phyloP scores from a whole-genome alignment of 2,888 invertebrate genomes.

The Callyntrura guangdongensis region DNA sequence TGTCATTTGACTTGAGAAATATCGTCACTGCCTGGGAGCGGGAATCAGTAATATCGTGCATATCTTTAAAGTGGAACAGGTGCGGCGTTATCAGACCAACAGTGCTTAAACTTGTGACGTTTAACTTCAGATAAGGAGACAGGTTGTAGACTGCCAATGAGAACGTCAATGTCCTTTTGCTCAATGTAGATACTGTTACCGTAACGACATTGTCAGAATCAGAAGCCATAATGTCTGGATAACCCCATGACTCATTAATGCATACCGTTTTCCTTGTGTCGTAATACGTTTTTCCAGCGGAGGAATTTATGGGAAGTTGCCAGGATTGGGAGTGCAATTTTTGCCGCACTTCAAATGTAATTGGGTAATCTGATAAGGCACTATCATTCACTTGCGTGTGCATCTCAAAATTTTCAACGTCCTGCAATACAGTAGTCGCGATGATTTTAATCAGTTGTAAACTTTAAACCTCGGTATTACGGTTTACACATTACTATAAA shows the following conservation, averaged over 20 bases:
- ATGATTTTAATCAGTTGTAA: too few relatives aligned
- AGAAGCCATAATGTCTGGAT: not conserved
- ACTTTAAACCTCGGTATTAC: too few relatives aligned
- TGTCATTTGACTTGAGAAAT: not conserved
- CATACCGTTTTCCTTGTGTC: not conserved
- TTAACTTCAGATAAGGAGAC: not conserved
- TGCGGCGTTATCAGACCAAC: not conserved
- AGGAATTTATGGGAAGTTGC: not conserved
- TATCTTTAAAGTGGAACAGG: not conserved
- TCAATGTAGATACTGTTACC: not conserved
- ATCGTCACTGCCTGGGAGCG: not conserved
- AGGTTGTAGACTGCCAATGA: not conserved
- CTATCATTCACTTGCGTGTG: not conserved
- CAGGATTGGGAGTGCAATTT: not conserved
- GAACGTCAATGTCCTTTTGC: not conserved
- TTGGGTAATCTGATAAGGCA: not conserved
- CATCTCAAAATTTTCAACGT: not conserved
- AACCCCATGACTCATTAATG: not conserved
- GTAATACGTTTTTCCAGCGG: not conserved
- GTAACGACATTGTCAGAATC: not conserved
- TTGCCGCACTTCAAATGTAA: not conserved
- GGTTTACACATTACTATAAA: too few relatives aligned
- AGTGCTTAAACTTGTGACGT: not conserved
- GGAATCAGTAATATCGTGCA: not conserved
- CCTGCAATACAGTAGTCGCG: too few relatives aligned